Evolutionary conservation across 64 coral and sea anemone genomes (phyloP).

Genomic region (Dendronephthya gigantea): DNA sequence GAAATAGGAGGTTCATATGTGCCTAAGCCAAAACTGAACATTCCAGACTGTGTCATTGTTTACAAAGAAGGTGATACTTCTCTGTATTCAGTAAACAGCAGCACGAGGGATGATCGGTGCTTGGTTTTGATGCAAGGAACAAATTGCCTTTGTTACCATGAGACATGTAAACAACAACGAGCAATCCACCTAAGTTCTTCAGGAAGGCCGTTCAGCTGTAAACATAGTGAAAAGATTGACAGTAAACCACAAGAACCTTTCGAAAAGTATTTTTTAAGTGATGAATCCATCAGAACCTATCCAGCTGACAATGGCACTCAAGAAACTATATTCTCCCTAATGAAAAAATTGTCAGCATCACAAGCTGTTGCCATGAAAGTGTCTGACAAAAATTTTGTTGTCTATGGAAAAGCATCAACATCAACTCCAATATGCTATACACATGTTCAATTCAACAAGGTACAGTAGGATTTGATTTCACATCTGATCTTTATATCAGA

Average conservation of each 20-base stretch:
- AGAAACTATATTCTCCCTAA: background rate
- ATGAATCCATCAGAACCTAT: background rate
- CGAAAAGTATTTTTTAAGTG: background rate
- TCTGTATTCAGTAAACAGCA: background rate
- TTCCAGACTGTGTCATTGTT: constrained; percentile 6
- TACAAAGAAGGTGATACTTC: background rate
- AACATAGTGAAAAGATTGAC: background rate
- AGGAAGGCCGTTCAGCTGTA: background rate
- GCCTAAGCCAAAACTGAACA: background rate
- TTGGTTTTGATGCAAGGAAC: background rate
- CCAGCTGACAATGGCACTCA: background rate
- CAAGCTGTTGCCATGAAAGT: background rate
- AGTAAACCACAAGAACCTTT: background rate
- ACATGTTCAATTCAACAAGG: background rate
- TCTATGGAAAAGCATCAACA: background rate
- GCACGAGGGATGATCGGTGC: background rate
- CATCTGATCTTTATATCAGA: no score
- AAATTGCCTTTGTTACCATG: background rate
- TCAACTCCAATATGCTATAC: background rate
- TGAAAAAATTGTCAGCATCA: background rate
- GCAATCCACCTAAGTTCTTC: background rate
- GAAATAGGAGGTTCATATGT: background rate
- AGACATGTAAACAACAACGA: background rate
- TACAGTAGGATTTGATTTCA: no score
- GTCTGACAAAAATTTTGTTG: background rate